Base-by-base conservation (phyloP, 2,888 invertebrate genomes). In the Hemaris fuciformis region DNA sequence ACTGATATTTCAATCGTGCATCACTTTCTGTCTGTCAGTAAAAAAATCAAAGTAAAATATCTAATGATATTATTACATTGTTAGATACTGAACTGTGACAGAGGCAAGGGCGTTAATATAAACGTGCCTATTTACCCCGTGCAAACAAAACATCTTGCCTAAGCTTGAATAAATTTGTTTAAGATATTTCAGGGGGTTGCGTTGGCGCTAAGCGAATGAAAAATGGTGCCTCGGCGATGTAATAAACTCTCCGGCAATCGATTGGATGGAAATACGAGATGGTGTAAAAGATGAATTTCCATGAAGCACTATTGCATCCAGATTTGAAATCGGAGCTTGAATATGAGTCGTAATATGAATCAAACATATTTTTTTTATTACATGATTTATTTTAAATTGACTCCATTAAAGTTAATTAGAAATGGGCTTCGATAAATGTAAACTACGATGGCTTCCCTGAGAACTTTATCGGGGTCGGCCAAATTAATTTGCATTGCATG, bases 151-250 rank as follows among this genome's bases (percentile, higher is more conserved):
- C 71, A 73, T 71, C 68, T 70, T 66, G 62, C 67, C 69, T 79
- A 73, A 77, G 75, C 73, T 72, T 72, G 70, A 75, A 76, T 75
- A 73, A 74, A 76, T 79, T 79, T 76, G 74, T 73, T 70, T 77
- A 72, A 77, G 73, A 75, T 70, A 74, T 77, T 77, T 74, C 65
- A 42, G 68, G 70, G 77, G 71, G 77, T 76, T 75, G 73, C 62
- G 65, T 63, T 69, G 64, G 62, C 68, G 69, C 69, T 74, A 74
- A 77, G 70, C 70, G 71, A 65, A 71, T 76, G 74, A 76, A 76
- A 77, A 76, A 77, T 79, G 71, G 73, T 67, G 68, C 69, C 62
- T 62, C 68, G 69, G 71, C 73, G 69, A 73, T 72, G 74, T 75
- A 75, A 77, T 76, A 77, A 78, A 76, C 73, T 72, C 68, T 64